Conservation (phyloP, 2,888 invertebrate species). For the Agrochola macilenta region DNA sequence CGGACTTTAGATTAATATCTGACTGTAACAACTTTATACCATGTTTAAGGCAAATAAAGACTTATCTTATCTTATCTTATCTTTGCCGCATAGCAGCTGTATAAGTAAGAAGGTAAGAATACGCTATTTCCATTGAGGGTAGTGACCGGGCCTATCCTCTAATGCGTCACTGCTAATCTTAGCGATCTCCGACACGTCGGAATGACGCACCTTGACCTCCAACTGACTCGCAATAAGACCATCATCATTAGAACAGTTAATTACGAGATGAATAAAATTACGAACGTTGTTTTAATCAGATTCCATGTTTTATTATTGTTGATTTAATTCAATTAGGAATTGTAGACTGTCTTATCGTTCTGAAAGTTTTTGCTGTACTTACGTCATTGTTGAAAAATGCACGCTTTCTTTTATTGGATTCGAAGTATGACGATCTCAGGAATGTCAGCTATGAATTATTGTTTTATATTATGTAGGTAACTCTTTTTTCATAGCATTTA, state of each 20-base stretch:
- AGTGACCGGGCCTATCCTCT: constrained; percentile 75
- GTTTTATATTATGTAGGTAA: background rate
- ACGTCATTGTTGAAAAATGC: background rate
- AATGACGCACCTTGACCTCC: constrained; percentile 80
- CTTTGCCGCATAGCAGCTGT: constrained; percentile 51
- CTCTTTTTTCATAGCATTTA: background rate
- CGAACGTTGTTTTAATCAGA: constrained; percentile 32
- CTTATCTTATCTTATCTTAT: too few species aligned
- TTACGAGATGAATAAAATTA: constrained; percentile 60
- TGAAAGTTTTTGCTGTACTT: background rate
- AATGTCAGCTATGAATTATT: constrained; percentile 10
- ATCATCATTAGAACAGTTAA: constrained; percentile 68
- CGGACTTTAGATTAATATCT: too few species aligned
- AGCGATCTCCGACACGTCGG: constrained; percentile 72
- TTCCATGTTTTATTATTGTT: constrained; percentile 36
- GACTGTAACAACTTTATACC: too few species aligned
- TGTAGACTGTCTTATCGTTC: constrained; percentile 13
- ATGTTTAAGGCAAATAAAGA: too few species aligned
- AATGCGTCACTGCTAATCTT: constrained; percentile 86
- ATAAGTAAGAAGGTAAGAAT: constrained; percentile 39
- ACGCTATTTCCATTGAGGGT: constrained; percentile 67
- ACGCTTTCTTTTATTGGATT: background rate
- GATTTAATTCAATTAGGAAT: constrained; percentile 35
- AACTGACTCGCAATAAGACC: constrained; percentile 75
- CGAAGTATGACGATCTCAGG: background rate